Evolutionary conservation across 2,888 invertebrate species (phyloP).

Genomic region (Calameuta idolon): DNA sequence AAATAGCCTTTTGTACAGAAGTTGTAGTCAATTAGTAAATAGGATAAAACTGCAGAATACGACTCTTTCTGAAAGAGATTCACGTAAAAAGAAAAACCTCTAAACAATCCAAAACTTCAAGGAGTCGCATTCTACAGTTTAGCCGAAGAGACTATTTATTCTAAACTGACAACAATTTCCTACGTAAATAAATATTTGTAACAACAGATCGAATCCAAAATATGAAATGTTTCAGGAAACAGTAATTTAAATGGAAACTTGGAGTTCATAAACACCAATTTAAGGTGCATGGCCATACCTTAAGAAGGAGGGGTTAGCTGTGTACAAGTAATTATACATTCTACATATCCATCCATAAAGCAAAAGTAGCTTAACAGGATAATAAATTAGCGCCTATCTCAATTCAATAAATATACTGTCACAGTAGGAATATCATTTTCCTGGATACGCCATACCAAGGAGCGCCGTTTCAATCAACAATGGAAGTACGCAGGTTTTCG

Average conservation of each 20-base stretch:
- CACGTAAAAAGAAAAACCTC: too few species aligned
- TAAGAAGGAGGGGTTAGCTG: background rate
- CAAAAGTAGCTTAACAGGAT: background rate
- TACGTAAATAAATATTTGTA: background rate
- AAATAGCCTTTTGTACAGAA: background rate
- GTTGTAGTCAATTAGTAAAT: background rate
- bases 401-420: background rate
- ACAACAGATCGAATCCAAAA: background rate
- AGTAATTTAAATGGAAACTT: background rate
- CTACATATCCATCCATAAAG: background rate
- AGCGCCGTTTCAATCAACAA: background rate
- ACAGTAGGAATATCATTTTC: background rate
- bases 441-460: background rate
- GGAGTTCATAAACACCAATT: background rate
- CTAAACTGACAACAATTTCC: background rate
- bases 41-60: too few species aligned
- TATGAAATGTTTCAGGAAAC: background rate
- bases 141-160: background rate
- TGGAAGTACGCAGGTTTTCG: conserved; percentile 1
- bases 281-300: background rate
- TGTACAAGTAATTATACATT: background rate
- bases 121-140: too few species aligned
- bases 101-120: too few species aligned
- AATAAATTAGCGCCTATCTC: background rate
- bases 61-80: too few species aligned